Percentiles rank a stretch among this genome's conserved stretches.
phyloP scores from a whole-genome alignment of 2,888 invertebrate species.

The Trachelus stipa region DNA sequence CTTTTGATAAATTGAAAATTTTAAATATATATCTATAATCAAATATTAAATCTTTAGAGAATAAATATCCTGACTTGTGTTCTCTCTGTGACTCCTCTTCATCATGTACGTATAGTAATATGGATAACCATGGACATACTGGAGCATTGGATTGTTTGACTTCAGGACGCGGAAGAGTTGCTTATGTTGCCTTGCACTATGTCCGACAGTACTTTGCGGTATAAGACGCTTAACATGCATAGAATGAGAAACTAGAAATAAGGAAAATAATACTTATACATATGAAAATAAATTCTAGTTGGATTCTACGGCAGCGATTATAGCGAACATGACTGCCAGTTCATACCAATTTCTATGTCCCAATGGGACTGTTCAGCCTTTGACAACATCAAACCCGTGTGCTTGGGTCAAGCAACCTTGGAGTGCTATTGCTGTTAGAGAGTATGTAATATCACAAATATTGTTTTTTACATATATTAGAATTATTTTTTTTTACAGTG shows the following conservation, averaged over 20 bases:
- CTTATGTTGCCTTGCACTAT: slow-evolving; percentile 72
- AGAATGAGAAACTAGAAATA: neutral
- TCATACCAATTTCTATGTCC: slow-evolving; percentile 60
- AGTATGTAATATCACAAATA: slow-evolving; percentile 60
- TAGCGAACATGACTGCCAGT: neutral
- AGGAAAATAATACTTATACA: neutral
- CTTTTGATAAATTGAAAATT: neutral
- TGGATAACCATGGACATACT: slow-evolving; percentile 70
- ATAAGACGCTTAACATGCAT: slow-evolving; percentile 42
- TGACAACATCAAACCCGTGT: slow-evolving; percentile 66
- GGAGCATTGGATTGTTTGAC: slow-evolving; percentile 75
- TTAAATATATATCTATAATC: neutral
- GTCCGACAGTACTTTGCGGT: slow-evolving; percentile 69
- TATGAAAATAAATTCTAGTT: neutral
- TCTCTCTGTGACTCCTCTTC: slow-evolving; percentile 68
- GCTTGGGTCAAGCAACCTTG: slow-evolving; percentile 75
- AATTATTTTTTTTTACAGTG: slow-evolving; percentile 28
- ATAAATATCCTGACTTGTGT: slow-evolving; percentile 70
- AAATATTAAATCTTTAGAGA: slow-evolving; percentile 63
- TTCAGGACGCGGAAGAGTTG: slow-evolving; percentile 70
- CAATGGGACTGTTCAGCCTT: slow-evolving; percentile 51
- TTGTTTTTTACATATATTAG: slow-evolving; percentile 11
- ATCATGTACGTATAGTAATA: slow-evolving; percentile 58
- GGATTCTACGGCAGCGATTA: neutral
- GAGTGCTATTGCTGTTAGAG: slow-evolving; percentile 70